A percentile compares a stretch with the other conserved stretches of the same genome.
Conservation (phyloP, 2,797 vertebrate genomes). For the Oreochromis grahami region DNA sequence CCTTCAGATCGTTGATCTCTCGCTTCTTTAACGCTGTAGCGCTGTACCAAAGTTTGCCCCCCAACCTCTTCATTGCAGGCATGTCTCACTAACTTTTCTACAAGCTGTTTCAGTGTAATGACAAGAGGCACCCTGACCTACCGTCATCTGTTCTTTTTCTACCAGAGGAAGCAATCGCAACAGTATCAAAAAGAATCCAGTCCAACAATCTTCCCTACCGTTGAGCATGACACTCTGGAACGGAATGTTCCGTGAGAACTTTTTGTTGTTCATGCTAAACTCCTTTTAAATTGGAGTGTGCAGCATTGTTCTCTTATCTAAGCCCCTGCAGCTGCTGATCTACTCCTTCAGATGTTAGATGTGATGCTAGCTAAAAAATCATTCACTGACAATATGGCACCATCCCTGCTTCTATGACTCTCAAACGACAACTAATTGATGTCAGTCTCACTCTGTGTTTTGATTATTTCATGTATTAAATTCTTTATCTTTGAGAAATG, state of each 20-base stretch:
- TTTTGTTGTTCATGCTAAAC: background rate
- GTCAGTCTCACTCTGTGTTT: background rate
- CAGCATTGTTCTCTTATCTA: background rate
- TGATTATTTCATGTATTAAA: background rate
- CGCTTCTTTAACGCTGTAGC: background rate
- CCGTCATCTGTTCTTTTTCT: background rate
- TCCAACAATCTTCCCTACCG: background rate
- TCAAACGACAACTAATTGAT: background rate
- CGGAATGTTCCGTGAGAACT: background rate
- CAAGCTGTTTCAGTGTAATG: background rate
- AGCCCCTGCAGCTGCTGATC: background rate
- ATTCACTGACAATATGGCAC: background rate
- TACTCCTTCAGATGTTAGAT: background rate
- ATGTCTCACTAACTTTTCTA: background rate
- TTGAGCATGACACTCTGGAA: background rate
- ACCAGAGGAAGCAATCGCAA: background rate
- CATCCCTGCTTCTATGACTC: too few species aligned
- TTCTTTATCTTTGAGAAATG: background rate
- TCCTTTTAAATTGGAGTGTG: background rate
- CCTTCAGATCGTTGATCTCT: background rate
- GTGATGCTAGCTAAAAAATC: background rate
- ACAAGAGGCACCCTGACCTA: background rate
- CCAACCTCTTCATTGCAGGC: background rate
- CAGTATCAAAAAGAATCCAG: rapidly evolving
- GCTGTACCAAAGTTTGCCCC: background rate